phyloP scores from a whole-genome alignment of 2,797 vertebrate genomes.

The Spizella passerina region DNA sequence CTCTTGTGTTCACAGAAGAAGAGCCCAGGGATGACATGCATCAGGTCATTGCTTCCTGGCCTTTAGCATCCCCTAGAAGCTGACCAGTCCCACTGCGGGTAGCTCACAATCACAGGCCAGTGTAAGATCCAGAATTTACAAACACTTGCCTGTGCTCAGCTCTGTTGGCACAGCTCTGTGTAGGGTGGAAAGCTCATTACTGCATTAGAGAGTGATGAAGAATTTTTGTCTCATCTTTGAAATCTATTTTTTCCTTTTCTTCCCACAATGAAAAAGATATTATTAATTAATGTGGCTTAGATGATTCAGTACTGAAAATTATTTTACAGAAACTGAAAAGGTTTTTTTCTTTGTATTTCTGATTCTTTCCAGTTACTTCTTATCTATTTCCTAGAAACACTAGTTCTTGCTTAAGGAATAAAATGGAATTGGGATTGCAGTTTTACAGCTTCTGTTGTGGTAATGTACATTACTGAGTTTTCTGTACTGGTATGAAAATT shows the following conservation, averaged over 20 bases:
- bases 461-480: not conserved
- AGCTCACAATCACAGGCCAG: not conserved
- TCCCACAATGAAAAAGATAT: not conserved
- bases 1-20: not conserved
- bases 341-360: not conserved
- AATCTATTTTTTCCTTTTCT: not conserved
- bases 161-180: not conserved
- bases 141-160: not conserved
- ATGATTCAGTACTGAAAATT: not conserved
- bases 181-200: not conserved
- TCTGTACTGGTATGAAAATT: not conserved
- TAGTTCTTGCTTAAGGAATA: not conserved
- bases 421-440: not conserved
- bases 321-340: not conserved
- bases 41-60: not conserved
- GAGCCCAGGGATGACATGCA: not conserved
- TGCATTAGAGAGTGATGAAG: not conserved
- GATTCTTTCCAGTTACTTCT: not conserved
- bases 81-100: not conserved
- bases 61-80: not conserved
- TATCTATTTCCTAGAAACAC: not conserved
- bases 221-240: not conserved
- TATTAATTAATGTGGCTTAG: not conserved
- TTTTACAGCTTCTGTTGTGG: not conserved
- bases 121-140: not conserved